A percentile compares a stretch with the other conserved stretches of the same genome.
phyloP scores from a whole-genome alignment of 2,113 vertebrate genomes.

The Echinops telfairi region DNA sequence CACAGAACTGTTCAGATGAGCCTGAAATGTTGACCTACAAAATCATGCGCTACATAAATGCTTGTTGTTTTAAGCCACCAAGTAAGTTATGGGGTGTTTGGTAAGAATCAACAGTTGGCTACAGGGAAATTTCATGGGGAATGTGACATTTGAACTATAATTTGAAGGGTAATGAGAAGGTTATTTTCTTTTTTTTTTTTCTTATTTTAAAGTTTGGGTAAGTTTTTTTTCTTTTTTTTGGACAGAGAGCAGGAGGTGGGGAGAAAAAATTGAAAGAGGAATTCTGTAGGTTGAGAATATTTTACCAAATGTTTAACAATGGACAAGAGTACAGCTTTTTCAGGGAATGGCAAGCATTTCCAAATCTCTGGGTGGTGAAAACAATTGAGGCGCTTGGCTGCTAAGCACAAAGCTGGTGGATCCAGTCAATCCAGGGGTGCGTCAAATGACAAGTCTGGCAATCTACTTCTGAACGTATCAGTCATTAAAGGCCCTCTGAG shows the following conservation, averaged over 20 bases:
- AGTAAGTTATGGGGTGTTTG: background rate
- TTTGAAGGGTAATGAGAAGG: conserved; percentile 13
- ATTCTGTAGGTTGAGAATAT: background rate
- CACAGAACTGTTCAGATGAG: background rate
- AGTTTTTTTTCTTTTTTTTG: background rate
- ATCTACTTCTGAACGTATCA: background rate
- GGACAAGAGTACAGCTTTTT: background rate
- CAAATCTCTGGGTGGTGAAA: background rate
- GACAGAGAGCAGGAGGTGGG: background rate
- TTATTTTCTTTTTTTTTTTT: background rate
- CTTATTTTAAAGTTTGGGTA: background rate
- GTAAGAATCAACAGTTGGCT: background rate
- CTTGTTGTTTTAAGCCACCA: background rate
- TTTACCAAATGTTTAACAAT: background rate
- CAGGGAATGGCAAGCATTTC: background rate
- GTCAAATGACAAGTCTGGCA: background rate
- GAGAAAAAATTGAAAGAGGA: background rate
- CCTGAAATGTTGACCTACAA: background rate
- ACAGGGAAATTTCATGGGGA: background rate
- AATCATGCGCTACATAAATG: background rate
- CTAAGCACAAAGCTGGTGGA: background rate
- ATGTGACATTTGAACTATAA: background rate
- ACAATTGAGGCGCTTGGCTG: background rate
- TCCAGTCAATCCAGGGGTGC: background rate
- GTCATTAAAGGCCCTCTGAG: background rate